Percentiles rank a stretch among this genome's conserved stretches.
phyloP scores from a whole-genome alignment of 2,113 vertebrate species.

The Petaurus breviceps region DNA sequence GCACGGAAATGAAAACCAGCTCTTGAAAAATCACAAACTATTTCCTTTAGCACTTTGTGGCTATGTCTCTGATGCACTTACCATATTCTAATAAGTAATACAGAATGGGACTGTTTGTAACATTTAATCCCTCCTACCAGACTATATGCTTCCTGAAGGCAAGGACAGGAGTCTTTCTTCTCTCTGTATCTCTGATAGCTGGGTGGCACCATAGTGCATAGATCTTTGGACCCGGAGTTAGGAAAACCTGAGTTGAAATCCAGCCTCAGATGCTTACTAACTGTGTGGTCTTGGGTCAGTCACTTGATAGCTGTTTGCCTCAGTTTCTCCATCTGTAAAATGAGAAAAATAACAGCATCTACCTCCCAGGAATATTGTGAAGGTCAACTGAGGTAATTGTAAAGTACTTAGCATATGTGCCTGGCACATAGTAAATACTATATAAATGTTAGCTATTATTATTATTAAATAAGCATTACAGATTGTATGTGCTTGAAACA shows the following conservation, averaged over 20 bases:
- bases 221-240: not conserved
- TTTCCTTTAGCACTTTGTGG: conserved; percentile 8
- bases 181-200: not conserved
- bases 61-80: not conserved
- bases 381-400: not conserved
- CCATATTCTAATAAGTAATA: not conserved
- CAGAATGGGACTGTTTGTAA: not conserved
- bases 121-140: not conserved
- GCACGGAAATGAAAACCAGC: conserved; percentile 6
- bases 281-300: not conserved
- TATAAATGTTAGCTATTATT: not conserved
- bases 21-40: conserved; percentile 36
- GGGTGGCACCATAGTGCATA: not conserved
- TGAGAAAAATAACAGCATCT: not conserved
- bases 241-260: not conserved
- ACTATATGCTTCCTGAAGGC: not conserved
- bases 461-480: not conserved
- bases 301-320: not conserved
- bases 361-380: not conserved
- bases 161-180: not conserved
- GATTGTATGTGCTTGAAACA: not conserved
- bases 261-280: not conserved
- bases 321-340: not conserved
- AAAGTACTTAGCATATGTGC: not conserved
- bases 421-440: not conserved